Evolutionary conservation across 2,797 vertebrate species (phyloP).

Genomic region (Podarcis siculus): DNA sequence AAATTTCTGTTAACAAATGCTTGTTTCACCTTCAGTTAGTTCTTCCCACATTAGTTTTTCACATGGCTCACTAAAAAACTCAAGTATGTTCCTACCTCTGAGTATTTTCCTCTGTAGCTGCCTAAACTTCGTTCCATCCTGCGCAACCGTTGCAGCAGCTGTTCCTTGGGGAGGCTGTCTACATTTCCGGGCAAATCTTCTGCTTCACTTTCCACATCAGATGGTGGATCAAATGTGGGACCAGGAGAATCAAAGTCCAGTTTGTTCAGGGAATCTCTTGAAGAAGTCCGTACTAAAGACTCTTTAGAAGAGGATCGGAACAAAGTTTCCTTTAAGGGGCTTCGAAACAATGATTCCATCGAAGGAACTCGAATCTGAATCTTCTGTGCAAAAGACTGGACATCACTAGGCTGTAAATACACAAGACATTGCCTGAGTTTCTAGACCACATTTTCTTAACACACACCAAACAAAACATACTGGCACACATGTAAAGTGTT

Average conservation of each 20-base stretch:
- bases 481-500: neutral
- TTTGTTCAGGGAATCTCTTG: constrained; percentile 89
- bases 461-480: neutral
- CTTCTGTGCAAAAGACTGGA: constrained; percentile 89
- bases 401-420: constrained; percentile 82
- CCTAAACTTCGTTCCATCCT: constrained; percentile 88
- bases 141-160: constrained; percentile 85
- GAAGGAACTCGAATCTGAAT: constrained; percentile 93
- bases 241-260: constrained; percentile 78
- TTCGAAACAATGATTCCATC: constrained; percentile 91
- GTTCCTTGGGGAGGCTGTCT: constrained; percentile 88
- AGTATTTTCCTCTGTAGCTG: constrained; percentile 91
- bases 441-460: neutral
- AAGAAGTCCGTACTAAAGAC: constrained; percentile 86
- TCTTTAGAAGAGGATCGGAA: constrained; percentile 91
- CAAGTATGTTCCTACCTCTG: constrained; percentile 82
- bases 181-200: constrained; percentile 83
- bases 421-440: constrained; percentile 40
- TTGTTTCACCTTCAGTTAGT: neutral
- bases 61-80: neutral
- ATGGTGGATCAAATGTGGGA: constrained; percentile 86
- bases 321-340: constrained; percentile 86
- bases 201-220: constrained; percentile 93
- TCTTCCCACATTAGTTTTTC: neutral
- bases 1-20: no score